Evolutionary conservation across 2,797 vertebrate species (phyloP).

Genomic region (Xyrichtys novacula): DNA sequence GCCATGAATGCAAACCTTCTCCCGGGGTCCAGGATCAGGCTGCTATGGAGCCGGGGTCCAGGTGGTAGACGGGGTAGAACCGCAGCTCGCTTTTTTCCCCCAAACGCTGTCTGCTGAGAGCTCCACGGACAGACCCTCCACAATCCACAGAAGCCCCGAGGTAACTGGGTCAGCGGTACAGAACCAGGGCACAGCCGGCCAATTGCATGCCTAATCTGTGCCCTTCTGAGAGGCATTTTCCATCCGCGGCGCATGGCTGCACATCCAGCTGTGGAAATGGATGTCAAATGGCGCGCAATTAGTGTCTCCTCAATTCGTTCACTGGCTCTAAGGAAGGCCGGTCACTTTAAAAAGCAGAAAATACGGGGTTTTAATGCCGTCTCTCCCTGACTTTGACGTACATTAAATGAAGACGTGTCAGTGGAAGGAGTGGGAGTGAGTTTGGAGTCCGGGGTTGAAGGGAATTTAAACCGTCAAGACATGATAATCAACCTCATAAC

Average conservation of each 20-base stretch:
- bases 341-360: conserved; percentile 44
- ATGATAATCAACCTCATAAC: conserved; percentile 35
- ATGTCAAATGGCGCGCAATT: conserved; percentile 77
- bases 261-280: conserved; percentile 79
- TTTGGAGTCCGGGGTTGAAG: conserved; percentile 16
- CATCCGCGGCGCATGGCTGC: conserved; percentile 65
- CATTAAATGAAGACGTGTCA: conserved; percentile 35
- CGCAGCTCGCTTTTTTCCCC: conserved; percentile 13
- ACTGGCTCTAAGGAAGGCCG: conserved; percentile 57
- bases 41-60: conserved; percentile 53
- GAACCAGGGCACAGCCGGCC: conserved; percentile 72
- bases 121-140: conserved; percentile 49
- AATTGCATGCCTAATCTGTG: conserved; percentile 75
- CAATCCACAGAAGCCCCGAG: conserved; percentile 48
- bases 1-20: conserved; percentile 64
- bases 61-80: conserved; percentile 61
- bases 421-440: not conserved
- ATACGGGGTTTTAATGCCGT: conserved; percentile 46
- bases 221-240: conserved; percentile 73
- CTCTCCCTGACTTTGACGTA: conserved; percentile 62
- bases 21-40: conserved; percentile 52
- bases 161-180: conserved; percentile 76
- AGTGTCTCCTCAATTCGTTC: conserved; percentile 68
- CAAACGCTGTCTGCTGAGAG: conserved; percentile 30
- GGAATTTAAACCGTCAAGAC: conserved; percentile 34